Base-by-base conservation (phyloP, 2,113 vertebrate genomes). In the Probosciger aterrimus region DNA sequence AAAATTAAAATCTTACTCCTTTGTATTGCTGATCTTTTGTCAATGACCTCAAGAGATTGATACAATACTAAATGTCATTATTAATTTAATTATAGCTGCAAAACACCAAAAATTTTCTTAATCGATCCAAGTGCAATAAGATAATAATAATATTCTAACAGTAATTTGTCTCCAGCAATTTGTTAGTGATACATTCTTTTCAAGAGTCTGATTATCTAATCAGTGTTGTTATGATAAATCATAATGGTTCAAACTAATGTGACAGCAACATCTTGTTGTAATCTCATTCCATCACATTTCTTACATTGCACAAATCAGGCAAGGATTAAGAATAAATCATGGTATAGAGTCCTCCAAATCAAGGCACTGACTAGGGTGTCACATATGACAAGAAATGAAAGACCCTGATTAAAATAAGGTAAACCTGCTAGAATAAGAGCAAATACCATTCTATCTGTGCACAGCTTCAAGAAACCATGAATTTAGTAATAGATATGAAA, bases 191-290 rank as follows among this genome's bases (percentile, higher is more conserved):
- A 67, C 60, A 73, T 10, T 46, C 10, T 84, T 91, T 86, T 94
- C 13, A 82, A 70, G 39, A 89, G 3, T 35, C 24, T 82, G 69
- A 82, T 95, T 89, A 75, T 87, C 80, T 94, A 94, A 91, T 95
- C 73, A 90, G 31, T 78, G 46, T 91, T 92, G 63, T 71, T 94
- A 62, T n/a, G 74, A 84, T 53, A 89, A 96, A 79, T 77, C 55
- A 37, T 50, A 79, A 41, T 18, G 8, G 16, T 75, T 92, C 39
- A 92, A 92, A 87, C 15, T 39, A 69, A 71, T 31, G 15, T 65
- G 73, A 82, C 41, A 88, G 50, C 41, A 91, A 31, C 31, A 64
- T 70, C 30, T 91, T 92, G 27, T 89, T 76, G 22, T 39, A 77
- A 41, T 92, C 30, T 59, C 25, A 87, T 57, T 85, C 33, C 13